A percentile compares a stretch with the other conserved stretches of the same genome.
These are phyloP conservation scores for Lucilia cuprina DNA, from an alignment of 1,140 invertebrate species.

Conservation along the genomic window DNA sequence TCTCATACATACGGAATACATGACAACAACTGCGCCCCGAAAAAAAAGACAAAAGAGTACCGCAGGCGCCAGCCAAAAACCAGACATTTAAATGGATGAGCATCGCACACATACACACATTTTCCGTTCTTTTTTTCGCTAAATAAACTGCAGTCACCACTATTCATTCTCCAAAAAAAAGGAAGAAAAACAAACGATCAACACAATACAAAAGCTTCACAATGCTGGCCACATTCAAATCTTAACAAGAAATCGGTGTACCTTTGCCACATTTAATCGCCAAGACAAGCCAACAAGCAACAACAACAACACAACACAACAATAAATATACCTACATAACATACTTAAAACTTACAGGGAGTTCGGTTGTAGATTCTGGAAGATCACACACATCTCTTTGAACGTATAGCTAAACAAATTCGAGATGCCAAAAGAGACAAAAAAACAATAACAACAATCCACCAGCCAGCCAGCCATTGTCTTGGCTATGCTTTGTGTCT, in stretches of 20 bases:
- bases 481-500: not conserved
- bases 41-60: slow-evolving; percentile 57
- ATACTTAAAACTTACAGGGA: not conserved
- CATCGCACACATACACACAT: not conserved
- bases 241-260: slow-evolving; percentile 59
- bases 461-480: not conserved
- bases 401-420: slow-evolving; percentile 12
- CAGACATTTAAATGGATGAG: slow-evolving; percentile 38
- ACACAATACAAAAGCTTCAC: not conserved
- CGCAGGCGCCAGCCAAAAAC: slow-evolving; percentile 55
- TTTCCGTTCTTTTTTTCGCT: not conserved
- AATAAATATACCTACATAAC: not conserved
- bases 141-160: slow-evolving; percentile 8
- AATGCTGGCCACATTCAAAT: slow-evolving; percentile 54
- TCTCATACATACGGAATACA: slow-evolving; percentile 49
- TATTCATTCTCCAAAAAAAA: slow-evolving; percentile 40
- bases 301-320: not conserved
- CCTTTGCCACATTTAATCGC: slow-evolving; percentile 33
- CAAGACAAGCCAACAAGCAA: not conserved
- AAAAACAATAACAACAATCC: not conserved
- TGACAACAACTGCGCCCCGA: slow-evolving; percentile 38
- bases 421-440: slow-evolving; percentile 16
- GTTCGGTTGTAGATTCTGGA: not conserved
- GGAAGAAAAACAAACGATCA: not conserved
- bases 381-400: not conserved